These are phyloP conservation scores for Phrynocephalus forsythii DNA, from an alignment of 2,797 vertebrate genomes.

Conservation along the genomic window DNA sequence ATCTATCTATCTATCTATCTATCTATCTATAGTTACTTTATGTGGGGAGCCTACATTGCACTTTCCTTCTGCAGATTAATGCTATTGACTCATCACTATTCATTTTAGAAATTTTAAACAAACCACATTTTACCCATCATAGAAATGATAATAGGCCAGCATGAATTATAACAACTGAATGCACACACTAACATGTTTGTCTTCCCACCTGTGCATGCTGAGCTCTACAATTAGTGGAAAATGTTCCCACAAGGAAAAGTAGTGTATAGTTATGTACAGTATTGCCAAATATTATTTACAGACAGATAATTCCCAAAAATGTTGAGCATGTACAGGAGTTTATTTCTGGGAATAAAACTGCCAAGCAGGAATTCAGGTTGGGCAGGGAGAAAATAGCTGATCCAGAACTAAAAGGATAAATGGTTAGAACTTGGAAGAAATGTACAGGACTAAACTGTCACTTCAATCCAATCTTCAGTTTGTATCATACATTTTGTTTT, in stretches of 20 bases:
- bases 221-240: background rate
- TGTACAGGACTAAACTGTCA: too few relatives aligned
- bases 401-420: too few relatives aligned
- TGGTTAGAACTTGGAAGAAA: background rate
- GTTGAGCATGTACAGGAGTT: background rate
- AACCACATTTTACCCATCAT: background rate
- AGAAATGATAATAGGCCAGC: background rate
- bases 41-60: too few relatives aligned
- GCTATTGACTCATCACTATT: background rate
- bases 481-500: background rate
- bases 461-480: background rate
- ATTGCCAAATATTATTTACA: slow-evolving; percentile 3
- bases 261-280: background rate
- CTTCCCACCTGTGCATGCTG: background rate
- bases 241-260: background rate
- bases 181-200: background rate
- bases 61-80: background rate
- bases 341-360: background rate
- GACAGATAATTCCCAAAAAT: background rate
- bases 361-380: background rate
- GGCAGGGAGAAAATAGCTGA: background rate
- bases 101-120: background rate
- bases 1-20: too few relatives aligned
- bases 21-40: too few relatives aligned
- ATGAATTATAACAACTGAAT: background rate